Conservation (phyloP, 2,113 vertebrate genomes). For the Bombycilla garrulus region DNA sequence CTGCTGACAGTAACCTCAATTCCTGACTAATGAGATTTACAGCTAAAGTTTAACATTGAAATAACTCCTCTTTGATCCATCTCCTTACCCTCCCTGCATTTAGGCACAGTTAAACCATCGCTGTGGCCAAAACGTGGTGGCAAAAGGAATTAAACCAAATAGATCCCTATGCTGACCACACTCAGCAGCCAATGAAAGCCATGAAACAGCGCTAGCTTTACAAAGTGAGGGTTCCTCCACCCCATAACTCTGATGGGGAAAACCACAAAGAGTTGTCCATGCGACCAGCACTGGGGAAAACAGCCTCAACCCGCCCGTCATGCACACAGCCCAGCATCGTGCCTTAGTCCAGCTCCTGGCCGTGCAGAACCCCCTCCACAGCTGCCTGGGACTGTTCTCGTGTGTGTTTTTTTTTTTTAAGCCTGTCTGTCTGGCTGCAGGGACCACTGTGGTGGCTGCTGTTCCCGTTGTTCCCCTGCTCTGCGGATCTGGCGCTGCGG, state of each 20-base stretch:
- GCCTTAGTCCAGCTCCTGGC: background rate
- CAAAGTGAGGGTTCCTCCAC: background rate
- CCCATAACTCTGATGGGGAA: background rate
- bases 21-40: constrained; percentile 40
- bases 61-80: background rate
- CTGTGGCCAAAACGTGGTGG: background rate
- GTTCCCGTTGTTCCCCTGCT: constrained; percentile 62
- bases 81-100: background rate
- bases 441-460: constrained; percentile 15
- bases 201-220: background rate
- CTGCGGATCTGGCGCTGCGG: constrained; percentile 73
- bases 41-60: constrained; percentile 52
- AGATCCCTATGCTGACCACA: fast-evolving
- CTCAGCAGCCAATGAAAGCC: background rate
- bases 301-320: background rate
- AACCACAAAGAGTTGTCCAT: background rate
- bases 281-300: background rate
- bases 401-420: too few relatives aligned
- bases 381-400: background rate
- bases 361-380: fast-evolving
- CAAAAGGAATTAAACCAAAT: background rate
- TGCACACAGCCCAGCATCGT: background rate
- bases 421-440: constrained; percentile 30
- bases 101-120: background rate
- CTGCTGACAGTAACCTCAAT: constrained; percentile 46